Percentiles rank a stretch among this genome's conserved stretches.
phyloP scores from a whole-genome alignment of 2,113 vertebrate species.

The Chloropsis hardwickii region DNA sequence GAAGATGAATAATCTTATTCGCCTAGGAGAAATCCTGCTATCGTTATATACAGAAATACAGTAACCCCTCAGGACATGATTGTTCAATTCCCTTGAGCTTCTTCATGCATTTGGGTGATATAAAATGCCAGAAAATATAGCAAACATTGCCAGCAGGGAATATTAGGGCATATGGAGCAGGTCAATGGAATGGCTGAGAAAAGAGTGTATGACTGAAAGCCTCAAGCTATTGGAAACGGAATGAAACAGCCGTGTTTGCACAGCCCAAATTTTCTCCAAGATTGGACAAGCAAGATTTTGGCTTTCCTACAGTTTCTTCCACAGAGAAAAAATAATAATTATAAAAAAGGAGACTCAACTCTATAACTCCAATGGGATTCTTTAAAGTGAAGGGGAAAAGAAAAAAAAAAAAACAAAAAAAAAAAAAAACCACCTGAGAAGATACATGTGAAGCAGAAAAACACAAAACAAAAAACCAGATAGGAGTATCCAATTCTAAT shows the following conservation, averaged over 20 bases:
- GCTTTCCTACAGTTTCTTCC: background rate
- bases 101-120: background rate
- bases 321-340: background rate
- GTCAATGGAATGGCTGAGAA: background rate
- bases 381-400: accelerated
- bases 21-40: background rate
- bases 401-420: too few relatives aligned
- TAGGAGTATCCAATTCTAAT: background rate
- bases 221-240: constrained; percentile 2
- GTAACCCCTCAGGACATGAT: background rate
- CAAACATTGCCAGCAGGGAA: background rate
- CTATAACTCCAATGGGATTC: background rate
- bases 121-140: constrained; percentile 11
- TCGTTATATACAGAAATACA: background rate
- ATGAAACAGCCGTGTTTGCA: background rate
- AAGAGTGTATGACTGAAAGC: background rate
- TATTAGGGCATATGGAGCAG: background rate
- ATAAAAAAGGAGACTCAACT: background rate
- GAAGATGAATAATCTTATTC: background rate
- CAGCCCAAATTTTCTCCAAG: background rate
- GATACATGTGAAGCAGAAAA: background rate
- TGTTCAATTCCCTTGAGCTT: background rate
- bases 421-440: too few relatives aligned
- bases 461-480: accelerated
- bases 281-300: background rate